Percentiles rank a stretch among this genome's conserved stretches.
Conservation (phyloP, 2,888 invertebrate species). For the Punctoribates punctum region DNA sequence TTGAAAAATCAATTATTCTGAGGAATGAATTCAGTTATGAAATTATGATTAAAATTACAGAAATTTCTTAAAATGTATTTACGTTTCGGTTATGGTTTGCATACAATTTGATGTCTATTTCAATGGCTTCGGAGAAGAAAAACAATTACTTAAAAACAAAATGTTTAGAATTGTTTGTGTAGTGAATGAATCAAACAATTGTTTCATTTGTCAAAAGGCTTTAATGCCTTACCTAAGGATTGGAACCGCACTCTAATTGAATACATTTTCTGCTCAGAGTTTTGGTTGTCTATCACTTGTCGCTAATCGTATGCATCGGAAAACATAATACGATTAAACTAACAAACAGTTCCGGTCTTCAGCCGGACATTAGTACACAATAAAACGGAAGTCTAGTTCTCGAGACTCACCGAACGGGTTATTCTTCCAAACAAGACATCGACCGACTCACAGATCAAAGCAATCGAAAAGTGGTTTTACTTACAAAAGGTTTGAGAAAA, state of each 20-base stretch:
- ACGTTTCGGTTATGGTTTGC: conserved; percentile 11
- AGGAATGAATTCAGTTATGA: conserved; percentile 24
- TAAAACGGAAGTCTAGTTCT: neutral
- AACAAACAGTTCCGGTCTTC: neutral
- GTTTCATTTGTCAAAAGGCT: conserved; percentile 16
- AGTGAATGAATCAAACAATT: neutral
- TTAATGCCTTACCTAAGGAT: conserved; percentile 31
- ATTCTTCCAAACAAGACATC: neutral
- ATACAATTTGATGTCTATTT: neutral
- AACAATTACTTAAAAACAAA: conserved; percentile 2
- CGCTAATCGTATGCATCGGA: neutral
- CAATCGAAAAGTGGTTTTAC: neutral
- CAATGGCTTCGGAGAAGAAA: conserved; percentile 20
- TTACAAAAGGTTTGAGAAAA: conserved; percentile 7
- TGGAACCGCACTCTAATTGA: conserved; percentile 12
- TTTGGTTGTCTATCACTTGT: conserved; percentile 20
- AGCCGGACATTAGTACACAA: neutral
- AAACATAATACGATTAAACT: conserved; percentile 24
- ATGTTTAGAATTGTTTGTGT: neutral
- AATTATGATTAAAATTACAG: conserved; percentile 6
- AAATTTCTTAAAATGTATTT: neutral
- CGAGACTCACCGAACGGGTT: neutral
- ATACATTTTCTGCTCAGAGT: neutral
- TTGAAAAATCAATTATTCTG: conserved; percentile 1
- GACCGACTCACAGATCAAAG: neutral